Base-by-base conservation (phyloP, 92 coral and sea anemone species). In the Heliopora coerulea region DNA sequence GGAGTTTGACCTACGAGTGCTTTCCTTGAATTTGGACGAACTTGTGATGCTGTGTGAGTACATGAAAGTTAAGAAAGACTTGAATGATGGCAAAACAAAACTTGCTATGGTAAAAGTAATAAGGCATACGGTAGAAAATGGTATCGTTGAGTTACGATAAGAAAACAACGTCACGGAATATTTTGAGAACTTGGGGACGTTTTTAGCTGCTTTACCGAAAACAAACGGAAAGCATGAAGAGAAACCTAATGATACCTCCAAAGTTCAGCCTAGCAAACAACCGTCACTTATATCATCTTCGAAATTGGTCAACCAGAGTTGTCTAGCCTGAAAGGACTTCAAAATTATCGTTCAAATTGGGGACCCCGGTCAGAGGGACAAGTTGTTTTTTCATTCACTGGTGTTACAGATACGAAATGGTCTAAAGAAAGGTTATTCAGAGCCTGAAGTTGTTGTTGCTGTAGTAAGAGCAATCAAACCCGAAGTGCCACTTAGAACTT, bases 301-400 rank as follows among this genome's bases (percentile, higher is more conserved):
- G 42, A 37, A 37, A 37, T 37, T 37, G 42, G 11, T 37, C 58
- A 78, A 80, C 42, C 49, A 41, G 17, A 61, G 56, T 18, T 65
- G 46, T 6, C 34, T 80, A 0, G 60, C 72, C 30, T 20, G 83
- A 3, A 76, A 78, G 25, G 68, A 68, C 9, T 79, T 79, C 32
- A 79, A 79, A 25, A 68, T 66, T 48, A 79, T 41, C 29, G 86
- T 77, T 32, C 83, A 77, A 33, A 82, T 82, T 37, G 86, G 78
- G 23, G 75, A 76, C 48, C 49, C 56, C 26, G 65, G 50, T 31
- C 89, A 82, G 80, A 85, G 81, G 69, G 80, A 81, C 35, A 79
- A 74, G 13, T 14, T 67, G 89, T 40, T 85, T 68, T 34, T 65
- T 70, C n/a, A 41, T 78, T 63, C 6, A 4, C 42, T 37, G 6